phyloP scores from a whole-genome alignment of 2,113 vertebrate species.

The Elaphurus davidianus region DNA sequence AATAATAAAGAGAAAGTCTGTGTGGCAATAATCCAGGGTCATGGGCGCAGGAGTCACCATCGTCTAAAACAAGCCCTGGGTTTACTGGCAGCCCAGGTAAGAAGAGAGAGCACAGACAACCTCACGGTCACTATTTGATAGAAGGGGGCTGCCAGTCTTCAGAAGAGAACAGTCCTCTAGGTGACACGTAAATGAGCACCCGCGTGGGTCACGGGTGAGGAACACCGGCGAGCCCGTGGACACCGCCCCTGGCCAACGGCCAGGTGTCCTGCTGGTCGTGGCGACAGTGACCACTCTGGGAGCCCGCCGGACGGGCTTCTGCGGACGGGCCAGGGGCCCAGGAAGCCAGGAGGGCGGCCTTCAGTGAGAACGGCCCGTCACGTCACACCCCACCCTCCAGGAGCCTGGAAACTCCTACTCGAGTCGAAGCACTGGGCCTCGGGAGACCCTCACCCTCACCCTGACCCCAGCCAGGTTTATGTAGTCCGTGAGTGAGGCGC shows the following conservation, averaged over 20 bases:
- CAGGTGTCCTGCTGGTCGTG: accelerated
- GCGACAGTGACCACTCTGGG: accelerated
- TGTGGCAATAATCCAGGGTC: accelerated
- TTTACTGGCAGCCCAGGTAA: accelerated
- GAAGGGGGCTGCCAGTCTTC: not conserved
- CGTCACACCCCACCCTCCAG: not conserved
- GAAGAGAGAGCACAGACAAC: not conserved
- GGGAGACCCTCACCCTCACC: not conserved
- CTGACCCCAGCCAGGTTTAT: not conserved
- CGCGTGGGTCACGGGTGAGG: accelerated
- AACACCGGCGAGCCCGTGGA: accelerated
- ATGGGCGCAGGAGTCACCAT: accelerated
- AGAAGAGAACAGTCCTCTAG: not conserved
- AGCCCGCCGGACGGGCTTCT: accelerated
- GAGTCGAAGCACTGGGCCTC: accelerated
- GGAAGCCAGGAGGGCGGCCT: not conserved
- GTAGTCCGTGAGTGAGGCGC: accelerated
- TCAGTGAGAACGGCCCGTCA: no score
- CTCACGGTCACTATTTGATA: accelerated
- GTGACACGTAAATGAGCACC: accelerated
- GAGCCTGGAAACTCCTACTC: not conserved
- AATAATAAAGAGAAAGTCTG: not conserved
- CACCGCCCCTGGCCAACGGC: accelerated
- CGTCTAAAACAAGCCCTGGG: not conserved
- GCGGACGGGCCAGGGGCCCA: accelerated